Base-by-base conservation (phyloP, 2,113 vertebrate species). In the Phodopus roborovskii region DNA sequence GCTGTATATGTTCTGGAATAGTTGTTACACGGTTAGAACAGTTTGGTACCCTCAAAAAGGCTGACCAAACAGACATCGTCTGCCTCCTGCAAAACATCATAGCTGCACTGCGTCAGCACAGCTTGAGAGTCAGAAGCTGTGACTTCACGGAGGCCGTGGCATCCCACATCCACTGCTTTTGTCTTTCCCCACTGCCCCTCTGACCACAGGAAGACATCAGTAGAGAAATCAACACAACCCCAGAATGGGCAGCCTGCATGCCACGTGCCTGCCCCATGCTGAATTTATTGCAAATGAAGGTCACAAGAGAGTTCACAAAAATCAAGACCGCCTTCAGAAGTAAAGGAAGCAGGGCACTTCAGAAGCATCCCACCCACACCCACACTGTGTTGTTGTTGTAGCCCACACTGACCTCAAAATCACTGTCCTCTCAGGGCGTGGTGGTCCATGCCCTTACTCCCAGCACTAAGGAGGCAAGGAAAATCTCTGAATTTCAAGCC, bases 1-100 rank as follows among this genome's bases (percentile, higher is more conserved):
- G 81, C 79, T 83, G n/a, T 11, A 48, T 83, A 60, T 60, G 56
- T 42, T 83, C 56, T 83, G n/a, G 22, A 83, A 83, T 83, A 42
- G 42, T 9, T 42, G 56, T 42, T 60, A 39, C 81, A 62, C 28
- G n/a, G n/a, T n/a, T 42, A 62, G 56, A 62, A 62, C 50, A 83
- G n/a, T 60, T 17, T 60, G n/a, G 81, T 42, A 26, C 8, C 56
- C 56, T 39, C 36, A 82, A 6, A 58, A 39, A 24, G 53, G 20
- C 79, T 11, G n/a, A 15, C 36, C 8, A 26, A 22, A 60, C 22
- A 60, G 79, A 56, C n/a, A 42, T 60, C 13, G 4, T 56, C 79
- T 60, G 36, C n/a, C 36, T 60, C 79, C 79, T 60, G 7, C n/a
- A 7, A 39, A 58, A 36, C 53, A 39, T 56, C 33, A 24, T 20